Evolutionary conservation across 2,888 invertebrate genomes (phyloP).

Genomic region (Celastrina argiolus): DNA sequence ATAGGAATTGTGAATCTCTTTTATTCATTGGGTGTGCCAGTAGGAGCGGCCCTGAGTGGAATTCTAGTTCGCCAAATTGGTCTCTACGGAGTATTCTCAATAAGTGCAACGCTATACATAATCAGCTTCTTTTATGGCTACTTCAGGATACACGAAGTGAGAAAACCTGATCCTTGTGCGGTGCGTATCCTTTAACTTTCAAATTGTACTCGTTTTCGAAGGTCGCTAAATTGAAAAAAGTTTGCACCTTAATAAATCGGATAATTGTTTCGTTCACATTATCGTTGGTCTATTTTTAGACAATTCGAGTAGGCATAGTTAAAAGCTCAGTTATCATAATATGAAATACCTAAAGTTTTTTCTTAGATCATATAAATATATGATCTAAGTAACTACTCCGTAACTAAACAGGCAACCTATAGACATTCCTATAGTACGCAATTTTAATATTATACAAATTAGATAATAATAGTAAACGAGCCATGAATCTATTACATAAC

Average conservation of each 20-base stretch:
- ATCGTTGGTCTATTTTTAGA: neutral
- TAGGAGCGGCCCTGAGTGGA: constrained; percentile 93
- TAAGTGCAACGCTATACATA: constrained; percentile 85
- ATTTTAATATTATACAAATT: neutral
- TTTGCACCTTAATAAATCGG: neutral
- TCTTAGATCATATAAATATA: too few relatives aligned
- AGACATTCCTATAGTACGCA: neutral
- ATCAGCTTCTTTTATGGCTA: constrained; percentile 86
- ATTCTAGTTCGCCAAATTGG: constrained; percentile 85
- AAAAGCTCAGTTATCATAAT: neutral
- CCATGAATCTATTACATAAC: constrained; percentile 43
- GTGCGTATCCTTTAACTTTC: constrained; percentile 47
- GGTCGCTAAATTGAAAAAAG: neutral
- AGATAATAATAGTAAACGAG: constrained; percentile 1
- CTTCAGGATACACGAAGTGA: constrained; percentile 84
- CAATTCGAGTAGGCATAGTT: too few relatives aligned
- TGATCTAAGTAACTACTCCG: too few relatives aligned
- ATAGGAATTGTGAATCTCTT: constrained; percentile 94
- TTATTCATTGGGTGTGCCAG: constrained; percentile 90
- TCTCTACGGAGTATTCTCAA: constrained; percentile 88
- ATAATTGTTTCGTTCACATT: neutral
- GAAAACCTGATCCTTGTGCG: constrained; percentile 50
- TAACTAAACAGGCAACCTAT: too few relatives aligned
- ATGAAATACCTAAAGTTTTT: too few relatives aligned
- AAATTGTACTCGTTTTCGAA: constrained; percentile 22